Conservation (phyloP, 2,113 vertebrate species). For the Silurus asotus region DNA sequence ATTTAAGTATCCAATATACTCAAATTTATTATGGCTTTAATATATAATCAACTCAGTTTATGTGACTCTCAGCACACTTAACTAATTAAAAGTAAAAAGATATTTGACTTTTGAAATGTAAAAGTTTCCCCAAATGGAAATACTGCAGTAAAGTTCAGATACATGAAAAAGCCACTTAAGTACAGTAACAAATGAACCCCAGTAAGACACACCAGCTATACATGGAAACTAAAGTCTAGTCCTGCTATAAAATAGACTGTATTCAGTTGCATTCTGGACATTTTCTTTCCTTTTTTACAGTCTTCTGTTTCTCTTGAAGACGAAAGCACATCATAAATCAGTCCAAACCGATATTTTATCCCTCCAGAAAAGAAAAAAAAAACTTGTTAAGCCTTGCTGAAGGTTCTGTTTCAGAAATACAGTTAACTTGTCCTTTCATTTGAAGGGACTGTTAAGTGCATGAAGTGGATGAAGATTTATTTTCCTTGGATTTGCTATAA, state of each 20-base stretch:
- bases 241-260: neutral
- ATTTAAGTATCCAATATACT: too few species aligned
- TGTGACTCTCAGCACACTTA: too few species aligned
- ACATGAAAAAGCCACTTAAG: neutral
- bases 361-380: neutral
- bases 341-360: neutral
- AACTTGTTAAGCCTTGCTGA: neutral
- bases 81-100: too few species aligned
- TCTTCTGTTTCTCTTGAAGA: neutral
- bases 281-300: neutral
- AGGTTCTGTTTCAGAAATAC: neutral
- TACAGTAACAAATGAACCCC: neutral
- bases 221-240: neutral
- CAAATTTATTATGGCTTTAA: too few species aligned
- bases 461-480: conserved; percentile 1
- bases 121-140: too few species aligned
- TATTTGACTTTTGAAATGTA: too few species aligned
- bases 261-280: neutral
- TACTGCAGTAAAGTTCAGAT: too few species aligned
- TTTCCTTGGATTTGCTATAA: neutral
- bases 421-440: neutral
- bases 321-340: neutral
- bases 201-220: neutral
- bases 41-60: too few species aligned
- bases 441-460: neutral